Evolutionary conservation across 2,797 vertebrate genomes (phyloP).

Genomic region (Chromis chromis): DNA sequence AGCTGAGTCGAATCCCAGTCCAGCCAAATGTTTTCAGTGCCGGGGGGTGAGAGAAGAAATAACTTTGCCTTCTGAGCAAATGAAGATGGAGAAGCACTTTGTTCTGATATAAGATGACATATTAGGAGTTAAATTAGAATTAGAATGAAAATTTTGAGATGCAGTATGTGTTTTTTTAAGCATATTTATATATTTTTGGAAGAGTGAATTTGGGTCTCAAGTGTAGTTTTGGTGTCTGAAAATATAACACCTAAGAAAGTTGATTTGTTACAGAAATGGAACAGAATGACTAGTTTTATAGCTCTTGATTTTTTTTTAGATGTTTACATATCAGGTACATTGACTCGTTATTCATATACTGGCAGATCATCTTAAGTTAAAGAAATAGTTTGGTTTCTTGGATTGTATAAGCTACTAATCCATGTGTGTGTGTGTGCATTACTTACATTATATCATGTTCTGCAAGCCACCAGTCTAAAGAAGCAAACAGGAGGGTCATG

Average conservation of each 20-base stretch:
- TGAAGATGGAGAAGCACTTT: constrained; percentile 8
- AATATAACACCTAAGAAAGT: too few relatives aligned
- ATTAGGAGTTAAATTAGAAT: constrained; percentile 3
- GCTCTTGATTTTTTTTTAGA: too few relatives aligned
- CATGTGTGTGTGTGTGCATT: too few relatives aligned
- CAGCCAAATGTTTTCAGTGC: constrained; percentile 21
- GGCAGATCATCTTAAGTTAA: background rate
- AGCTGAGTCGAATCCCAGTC: constrained; percentile 49
- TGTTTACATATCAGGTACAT: too few relatives aligned
- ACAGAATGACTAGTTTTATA: background rate
- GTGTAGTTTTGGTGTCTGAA: background rate
- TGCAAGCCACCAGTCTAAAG: too few relatives aligned
- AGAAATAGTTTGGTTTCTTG: too few relatives aligned
- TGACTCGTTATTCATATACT: background rate
- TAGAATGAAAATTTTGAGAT: too few relatives aligned
- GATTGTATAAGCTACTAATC: too few relatives aligned
- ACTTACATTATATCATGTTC: too few relatives aligned
- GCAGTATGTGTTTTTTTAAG: background rate
- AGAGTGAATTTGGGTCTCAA: background rate
- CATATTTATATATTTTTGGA: background rate
- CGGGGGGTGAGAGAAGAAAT: constrained; percentile 27
- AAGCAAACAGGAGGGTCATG: too few relatives aligned
- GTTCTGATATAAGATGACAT: background rate
- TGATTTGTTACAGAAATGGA: too few relatives aligned
- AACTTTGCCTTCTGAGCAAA: background rate